These are phyloP conservation scores for Drosophila austrosaltans DNA, from an alignment of 2,888 invertebrate genomes.

Conservation along the genomic window DNA sequence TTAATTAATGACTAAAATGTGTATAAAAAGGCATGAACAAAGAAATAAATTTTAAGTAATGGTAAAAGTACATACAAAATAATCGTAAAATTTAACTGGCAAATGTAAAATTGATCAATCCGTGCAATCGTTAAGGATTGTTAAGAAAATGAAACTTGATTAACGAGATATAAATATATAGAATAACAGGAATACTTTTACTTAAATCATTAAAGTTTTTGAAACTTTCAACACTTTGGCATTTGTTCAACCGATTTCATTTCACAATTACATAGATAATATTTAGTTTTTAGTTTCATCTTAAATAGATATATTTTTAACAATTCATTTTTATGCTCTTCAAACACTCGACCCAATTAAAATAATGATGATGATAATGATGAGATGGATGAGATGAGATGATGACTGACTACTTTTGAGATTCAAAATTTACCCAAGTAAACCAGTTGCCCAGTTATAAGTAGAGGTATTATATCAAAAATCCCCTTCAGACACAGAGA, in stretches of 20 bases:
- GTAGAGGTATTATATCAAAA: conserved; percentile 41
- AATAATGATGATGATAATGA: conserved; percentile 32
- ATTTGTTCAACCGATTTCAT: neutral
- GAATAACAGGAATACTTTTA: too few relatives aligned
- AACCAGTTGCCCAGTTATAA: conserved; percentile 47
- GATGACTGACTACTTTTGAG: conserved; percentile 7
- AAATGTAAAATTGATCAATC: conserved; percentile 3
- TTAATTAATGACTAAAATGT: conserved; percentile 25
- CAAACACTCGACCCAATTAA: conserved; percentile 61
- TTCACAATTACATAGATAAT: conserved; percentile 4
- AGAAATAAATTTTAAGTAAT: conserved; percentile 4
- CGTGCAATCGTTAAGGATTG: conserved; percentile 1
- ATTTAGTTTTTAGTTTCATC: neutral
- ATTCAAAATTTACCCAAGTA: conserved; percentile 28
- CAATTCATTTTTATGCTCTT: neutral
- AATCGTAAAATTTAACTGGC: neutral
- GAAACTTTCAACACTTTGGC: too few relatives aligned
- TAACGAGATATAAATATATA: neutral
- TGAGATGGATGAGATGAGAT: conserved; percentile 21
- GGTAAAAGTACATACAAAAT: neutral
- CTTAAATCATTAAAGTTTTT: too few relatives aligned
- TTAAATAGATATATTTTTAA: neutral
- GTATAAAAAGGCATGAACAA: neutral
- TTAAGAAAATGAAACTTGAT: neutral
- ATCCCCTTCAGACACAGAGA: conserved; percentile 15